Percentiles rank a stretch among this genome's conserved stretches.
Evolutionary conservation across 2,113 vertebrate genomes (phyloP).

Genomic region (Pseudorectes ferrugineus): DNA sequence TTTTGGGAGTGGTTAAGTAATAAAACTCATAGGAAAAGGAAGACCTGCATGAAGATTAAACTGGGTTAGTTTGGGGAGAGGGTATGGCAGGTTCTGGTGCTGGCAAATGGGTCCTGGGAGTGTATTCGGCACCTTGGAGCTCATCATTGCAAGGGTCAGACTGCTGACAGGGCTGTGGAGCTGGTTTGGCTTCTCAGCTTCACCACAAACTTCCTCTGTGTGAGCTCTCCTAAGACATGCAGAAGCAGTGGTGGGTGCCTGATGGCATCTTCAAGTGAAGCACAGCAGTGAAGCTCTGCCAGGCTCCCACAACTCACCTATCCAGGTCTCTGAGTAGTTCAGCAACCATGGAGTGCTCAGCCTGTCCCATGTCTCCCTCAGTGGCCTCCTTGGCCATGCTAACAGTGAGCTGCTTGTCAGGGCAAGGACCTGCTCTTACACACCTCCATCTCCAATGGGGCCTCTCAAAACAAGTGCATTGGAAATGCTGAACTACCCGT

Average conservation of each 20-base stretch:
- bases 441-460: background rate
- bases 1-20: background rate
- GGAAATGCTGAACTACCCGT: background rate
- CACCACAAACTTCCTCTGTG: background rate
- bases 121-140: background rate
- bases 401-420: background rate
- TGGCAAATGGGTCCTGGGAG: background rate
- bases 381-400: rapidly evolving
- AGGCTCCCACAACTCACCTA: background rate
- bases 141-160: background rate
- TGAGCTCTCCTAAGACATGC: background rate
- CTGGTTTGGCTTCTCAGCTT: background rate
- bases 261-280: background rate
- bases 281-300: background rate
- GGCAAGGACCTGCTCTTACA: background rate
- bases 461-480: background rate
- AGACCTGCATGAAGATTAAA: background rate
- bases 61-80: background rate
- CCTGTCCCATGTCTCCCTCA: rapidly evolving
- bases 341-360: background rate
- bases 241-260: background rate
- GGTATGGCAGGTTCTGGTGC: background rate
- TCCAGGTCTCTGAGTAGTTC: background rate
- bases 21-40: background rate
- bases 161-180: background rate